Evolutionary conservation across 2,797 vertebrate species (phyloP).

Genomic region (Falco cherrug): DNA sequence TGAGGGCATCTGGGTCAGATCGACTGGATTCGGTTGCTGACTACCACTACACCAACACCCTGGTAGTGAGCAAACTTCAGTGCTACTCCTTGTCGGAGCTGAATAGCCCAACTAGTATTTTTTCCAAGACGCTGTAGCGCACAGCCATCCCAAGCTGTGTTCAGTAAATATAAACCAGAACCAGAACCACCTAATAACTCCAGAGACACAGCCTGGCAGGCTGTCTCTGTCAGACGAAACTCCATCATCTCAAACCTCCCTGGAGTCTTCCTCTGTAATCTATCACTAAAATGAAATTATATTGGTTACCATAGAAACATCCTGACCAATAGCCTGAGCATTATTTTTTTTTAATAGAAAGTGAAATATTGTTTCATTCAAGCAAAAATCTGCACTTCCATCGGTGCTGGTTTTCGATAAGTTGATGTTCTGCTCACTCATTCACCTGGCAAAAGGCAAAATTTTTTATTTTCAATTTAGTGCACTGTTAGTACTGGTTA

Average conservation of each 20-base stretch:
- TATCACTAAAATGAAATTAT: conserved; percentile 11
- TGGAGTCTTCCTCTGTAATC: neutral
- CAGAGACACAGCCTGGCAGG: neutral
- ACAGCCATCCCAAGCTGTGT: neutral
- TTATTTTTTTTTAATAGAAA: neutral
- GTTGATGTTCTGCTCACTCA: neutral
- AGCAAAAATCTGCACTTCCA: neutral
- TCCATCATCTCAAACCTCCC: neutral
- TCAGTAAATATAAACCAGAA: neutral
- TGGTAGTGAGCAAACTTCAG: accelerated
- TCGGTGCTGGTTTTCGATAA: neutral
- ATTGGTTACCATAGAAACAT: conserved; percentile 57
- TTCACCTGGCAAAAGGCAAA: neutral
- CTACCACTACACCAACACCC: accelerated
- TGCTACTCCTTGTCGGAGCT: neutral
- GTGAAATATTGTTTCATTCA: neutral
- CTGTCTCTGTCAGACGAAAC: neutral
- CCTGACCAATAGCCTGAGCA: neutral
- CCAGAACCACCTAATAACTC: neutral
- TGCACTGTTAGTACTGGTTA: too few species aligned
- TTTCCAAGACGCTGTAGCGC: accelerated
- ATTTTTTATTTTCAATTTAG: neutral
- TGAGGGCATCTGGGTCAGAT: accelerated
- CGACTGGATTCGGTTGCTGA: accelerated
- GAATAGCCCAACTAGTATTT: accelerated